phyloP scores from a whole-genome alignment of 2,797 vertebrate genomes.

The Halcyon smyrnensis region DNA sequence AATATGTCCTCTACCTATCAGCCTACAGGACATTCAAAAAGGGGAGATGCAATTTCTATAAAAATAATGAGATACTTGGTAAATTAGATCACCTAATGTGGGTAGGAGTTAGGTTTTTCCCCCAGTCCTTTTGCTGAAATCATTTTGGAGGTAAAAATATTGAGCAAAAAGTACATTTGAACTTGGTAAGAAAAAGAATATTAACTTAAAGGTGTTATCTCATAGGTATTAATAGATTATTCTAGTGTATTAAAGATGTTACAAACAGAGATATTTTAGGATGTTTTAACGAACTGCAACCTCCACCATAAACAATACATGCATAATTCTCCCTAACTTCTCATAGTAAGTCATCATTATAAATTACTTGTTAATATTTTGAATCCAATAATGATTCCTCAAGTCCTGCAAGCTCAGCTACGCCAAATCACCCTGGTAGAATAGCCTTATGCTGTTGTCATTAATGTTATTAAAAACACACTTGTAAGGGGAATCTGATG shows the following conservation, averaged over 20 bases:
- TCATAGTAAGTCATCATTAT: neutral
- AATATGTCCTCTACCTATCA: neutral
- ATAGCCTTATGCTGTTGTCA: neutral
- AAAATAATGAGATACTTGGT: neutral
- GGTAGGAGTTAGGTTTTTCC: neutral
- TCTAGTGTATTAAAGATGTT: neutral
- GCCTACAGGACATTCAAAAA: neutral
- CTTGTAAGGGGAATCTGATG: neutral
- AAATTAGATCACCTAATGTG: neutral
- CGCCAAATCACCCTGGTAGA: neutral
- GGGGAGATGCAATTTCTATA: neutral
- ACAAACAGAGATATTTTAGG: neutral
- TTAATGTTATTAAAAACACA: neutral
- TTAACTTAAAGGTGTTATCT: neutral
- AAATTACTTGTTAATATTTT: constrained; percentile 12
- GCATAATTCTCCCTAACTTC: neutral
- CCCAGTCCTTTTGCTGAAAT: neutral
- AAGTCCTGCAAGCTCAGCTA: neutral
- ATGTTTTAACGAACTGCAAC: neutral
- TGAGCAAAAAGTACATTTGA: neutral
- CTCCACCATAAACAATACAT: neutral
- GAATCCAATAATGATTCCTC: neutral
- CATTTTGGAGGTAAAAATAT: neutral
- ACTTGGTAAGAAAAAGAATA: neutral
- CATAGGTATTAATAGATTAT: neutral